phyloP scores from a whole-genome alignment of 2,113 vertebrate genomes.

The Pseudorasbora parva region DNA sequence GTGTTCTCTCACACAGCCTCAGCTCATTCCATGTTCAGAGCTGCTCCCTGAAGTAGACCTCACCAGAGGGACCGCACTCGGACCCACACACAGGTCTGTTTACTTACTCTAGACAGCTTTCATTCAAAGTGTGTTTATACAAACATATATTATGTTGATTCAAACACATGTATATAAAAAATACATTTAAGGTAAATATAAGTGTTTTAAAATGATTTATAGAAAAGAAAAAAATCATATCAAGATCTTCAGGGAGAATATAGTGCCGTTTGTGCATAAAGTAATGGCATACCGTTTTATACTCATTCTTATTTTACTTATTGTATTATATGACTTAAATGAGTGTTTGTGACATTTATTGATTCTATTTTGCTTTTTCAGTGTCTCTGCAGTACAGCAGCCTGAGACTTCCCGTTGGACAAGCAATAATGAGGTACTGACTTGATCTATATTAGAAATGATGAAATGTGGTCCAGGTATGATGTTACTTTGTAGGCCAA shows the following conservation, averaged over 20 bases:
- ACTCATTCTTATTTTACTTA: too few relatives aligned
- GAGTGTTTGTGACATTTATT: neutral
- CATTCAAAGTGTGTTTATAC: neutral
- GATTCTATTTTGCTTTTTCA: slow-evolving; percentile 58
- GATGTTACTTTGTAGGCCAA: too few relatives aligned
- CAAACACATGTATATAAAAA: neutral
- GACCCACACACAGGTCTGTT: slow-evolving; percentile 39
- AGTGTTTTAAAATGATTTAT: too few relatives aligned
- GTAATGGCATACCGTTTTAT: too few relatives aligned
- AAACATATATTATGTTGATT: neutral
- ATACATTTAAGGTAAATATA: too few relatives aligned
- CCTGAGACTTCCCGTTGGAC: slow-evolving; percentile 73
- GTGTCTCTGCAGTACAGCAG: slow-evolving; percentile 72
- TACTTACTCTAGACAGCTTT: neutral
- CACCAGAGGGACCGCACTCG: slow-evolving; percentile 1
- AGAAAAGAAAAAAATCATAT: too few relatives aligned
- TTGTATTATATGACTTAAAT: neutral
- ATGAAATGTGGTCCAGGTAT: neutral
- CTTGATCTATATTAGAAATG: neutral
- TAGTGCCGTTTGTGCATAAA: too few relatives aligned
- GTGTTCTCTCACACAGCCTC: slow-evolving; percentile 44
- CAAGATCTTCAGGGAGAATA: too few relatives aligned
- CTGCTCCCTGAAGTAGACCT: slow-evolving; percentile 59
- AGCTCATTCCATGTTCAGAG: slow-evolving; percentile 72
- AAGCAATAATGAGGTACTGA: slow-evolving; percentile 58